Conservation (phyloP, 2,888 invertebrate species). For the Nomada flava region DNA sequence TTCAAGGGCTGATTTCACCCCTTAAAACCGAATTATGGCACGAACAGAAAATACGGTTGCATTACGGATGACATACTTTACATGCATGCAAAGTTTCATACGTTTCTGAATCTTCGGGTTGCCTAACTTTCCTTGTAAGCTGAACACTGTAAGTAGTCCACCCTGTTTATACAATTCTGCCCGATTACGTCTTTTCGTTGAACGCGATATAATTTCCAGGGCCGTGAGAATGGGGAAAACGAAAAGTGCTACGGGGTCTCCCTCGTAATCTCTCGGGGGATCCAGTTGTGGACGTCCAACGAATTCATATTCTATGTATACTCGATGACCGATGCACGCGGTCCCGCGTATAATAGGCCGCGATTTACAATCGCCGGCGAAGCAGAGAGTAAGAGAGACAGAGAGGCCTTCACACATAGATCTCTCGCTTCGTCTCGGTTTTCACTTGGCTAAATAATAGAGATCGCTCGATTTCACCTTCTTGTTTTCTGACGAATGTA, state of each 20-base stretch:
- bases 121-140: too few species aligned
- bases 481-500: conserved; percentile 45
- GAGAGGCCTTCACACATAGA: not conserved
- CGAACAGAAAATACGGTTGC: too few species aligned
- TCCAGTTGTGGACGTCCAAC: conserved; percentile 18
- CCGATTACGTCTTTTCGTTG: conserved; percentile 20
- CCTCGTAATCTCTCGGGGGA: not conserved
- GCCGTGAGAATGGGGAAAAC: conserved; percentile 58
- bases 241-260: conserved; percentile 14
- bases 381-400: not conserved
- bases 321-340: conserved; percentile 49
- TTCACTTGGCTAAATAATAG: conserved; percentile 58
- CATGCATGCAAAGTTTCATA: too few species aligned
- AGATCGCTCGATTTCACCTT: conserved; percentile 58
- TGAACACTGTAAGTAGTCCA: too few species aligned
- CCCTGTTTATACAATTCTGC: not conserved
- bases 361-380: conserved; percentile 42
- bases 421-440: conserved; percentile 45
- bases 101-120: too few species aligned
- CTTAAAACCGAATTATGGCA: too few species aligned
- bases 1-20: too few species aligned
- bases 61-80: too few species aligned
- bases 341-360: conserved; percentile 51
- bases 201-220: conserved; percentile 26
- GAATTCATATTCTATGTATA: conserved; percentile 24